Evolutionary conservation across 2,797 vertebrate genomes (phyloP).

Genomic region (Clarias platycephalus): DNA sequence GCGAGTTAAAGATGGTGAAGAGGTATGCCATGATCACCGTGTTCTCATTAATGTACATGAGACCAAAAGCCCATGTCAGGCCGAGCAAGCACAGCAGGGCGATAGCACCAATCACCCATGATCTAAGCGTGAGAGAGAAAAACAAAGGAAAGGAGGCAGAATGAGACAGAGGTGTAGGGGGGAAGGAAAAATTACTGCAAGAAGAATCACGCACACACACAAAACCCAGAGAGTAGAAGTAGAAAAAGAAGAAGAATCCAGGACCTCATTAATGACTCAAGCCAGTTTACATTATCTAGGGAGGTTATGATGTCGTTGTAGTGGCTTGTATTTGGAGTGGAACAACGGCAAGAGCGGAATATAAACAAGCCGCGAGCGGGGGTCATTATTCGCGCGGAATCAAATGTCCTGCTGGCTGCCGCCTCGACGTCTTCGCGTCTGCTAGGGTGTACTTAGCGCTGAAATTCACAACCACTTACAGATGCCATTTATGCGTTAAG

Average conservation of each 20-base stretch:
- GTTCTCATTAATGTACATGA: conserved; percentile 97
- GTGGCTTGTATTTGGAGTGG: conserved; percentile 34
- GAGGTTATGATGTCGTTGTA: conserved; percentile 35
- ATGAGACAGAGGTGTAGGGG: neutral
- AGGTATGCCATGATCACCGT: conserved; percentile 98
- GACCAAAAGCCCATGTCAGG: conserved; percentile 95
- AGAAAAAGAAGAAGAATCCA: neutral
- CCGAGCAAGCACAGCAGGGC: conserved; percentile 95
- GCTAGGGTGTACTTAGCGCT: conserved; percentile 65
- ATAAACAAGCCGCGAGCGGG: conserved; percentile 41
- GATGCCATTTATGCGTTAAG: conserved; percentile 76
- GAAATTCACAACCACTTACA: conserved; percentile 72
- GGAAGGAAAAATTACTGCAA: neutral
- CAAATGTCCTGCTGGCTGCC: conserved; percentile 46
- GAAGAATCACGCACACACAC: conserved; percentile 5
- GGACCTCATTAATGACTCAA: conserved; percentile 27
- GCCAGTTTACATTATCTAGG: conserved; percentile 37
- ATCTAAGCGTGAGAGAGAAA: conserved; percentile 72
- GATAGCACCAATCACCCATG: conserved; percentile 96
- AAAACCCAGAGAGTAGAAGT: neutral
- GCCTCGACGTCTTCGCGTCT: conserved; percentile 55
- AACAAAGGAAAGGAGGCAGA: neutral
- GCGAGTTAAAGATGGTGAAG: conserved; percentile 98
- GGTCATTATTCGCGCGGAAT: conserved; percentile 46
- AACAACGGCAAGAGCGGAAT: conserved; percentile 34